Evolutionary conservation across 2,888 invertebrate genomes (phyloP).

Genomic region (Empis stercorea): DNA sequence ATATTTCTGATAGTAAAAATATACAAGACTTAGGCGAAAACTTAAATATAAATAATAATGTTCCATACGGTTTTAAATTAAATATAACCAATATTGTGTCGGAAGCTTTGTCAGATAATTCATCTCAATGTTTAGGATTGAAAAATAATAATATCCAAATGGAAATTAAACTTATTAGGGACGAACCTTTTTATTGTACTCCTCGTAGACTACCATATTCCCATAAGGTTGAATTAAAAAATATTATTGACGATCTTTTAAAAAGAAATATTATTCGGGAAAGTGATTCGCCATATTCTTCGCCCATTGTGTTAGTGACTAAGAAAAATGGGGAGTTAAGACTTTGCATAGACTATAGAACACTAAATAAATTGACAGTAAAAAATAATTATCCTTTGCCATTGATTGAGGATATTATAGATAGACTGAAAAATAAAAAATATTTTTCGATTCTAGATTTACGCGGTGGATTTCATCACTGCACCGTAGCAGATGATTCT

Average conservation of each 20-base stretch:
- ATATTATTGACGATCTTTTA: constrained; percentile 8
- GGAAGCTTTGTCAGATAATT: too few relatives aligned
- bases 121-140: neutral
- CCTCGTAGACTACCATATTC: constrained; percentile 8
- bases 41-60: constrained; percentile 4
- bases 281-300: constrained; percentile 12
- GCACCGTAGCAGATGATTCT: constrained; percentile 11
- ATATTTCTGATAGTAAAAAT: constrained; percentile 2
- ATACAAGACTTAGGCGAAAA: neutral
- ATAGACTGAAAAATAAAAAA: constrained; percentile 11
- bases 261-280: constrained; percentile 8
- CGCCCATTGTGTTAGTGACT: constrained; percentile 12
- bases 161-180: constrained; percentile 6
- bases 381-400: constrained; percentile 13
- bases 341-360: constrained; percentile 14
- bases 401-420: constrained; percentile 12
- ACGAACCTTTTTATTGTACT: constrained; percentile 9
- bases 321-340: constrained; percentile 13
- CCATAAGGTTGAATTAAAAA: constrained; percentile 10
- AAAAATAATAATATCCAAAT: constrained; percentile 5
- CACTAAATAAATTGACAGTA: constrained; percentile 11
- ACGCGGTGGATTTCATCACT: constrained; percentile 13
- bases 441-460: constrained; percentile 16
- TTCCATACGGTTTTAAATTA: constrained; percentile 1
- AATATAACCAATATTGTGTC: neutral